Conservation (phyloP, 2,888 invertebrate species). For the Thera britannica region DNA sequence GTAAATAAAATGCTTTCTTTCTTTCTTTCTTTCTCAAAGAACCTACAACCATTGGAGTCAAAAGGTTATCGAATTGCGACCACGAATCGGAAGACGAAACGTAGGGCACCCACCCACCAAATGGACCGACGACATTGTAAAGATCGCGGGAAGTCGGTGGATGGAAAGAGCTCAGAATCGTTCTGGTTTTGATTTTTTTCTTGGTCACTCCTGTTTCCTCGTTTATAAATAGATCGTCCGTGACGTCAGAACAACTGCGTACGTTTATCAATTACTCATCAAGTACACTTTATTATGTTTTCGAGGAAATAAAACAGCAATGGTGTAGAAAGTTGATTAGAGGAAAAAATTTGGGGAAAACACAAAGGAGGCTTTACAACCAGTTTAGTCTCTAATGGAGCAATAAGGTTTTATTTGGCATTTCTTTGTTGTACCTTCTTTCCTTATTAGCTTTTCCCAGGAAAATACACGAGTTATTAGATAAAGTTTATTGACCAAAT, state of each 20-base stretch:
- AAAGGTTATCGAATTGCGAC: too few species aligned
- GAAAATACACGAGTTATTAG: neutral
- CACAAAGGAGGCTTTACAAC: neutral
- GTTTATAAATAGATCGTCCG: neutral
- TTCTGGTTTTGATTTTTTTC: too few species aligned
- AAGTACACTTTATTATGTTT: neutral
- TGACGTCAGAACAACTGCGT: neutral
- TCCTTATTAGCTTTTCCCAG: constrained; percentile 5
- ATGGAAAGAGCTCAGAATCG: too few species aligned
- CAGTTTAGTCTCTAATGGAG: constrained; percentile 3
- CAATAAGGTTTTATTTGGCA: neutral
- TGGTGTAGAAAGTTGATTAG: constrained; percentile 6
- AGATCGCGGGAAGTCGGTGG: too few species aligned
- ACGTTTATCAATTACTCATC: neutral
- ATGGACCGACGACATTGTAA: too few species aligned
- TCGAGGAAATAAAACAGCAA: neutral
- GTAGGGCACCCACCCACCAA: too few species aligned
- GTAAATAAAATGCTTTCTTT: too few species aligned
- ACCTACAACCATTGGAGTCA: too few species aligned
- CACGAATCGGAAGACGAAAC: too few species aligned
- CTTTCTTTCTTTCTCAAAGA: too few species aligned
- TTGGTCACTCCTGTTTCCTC: neutral
- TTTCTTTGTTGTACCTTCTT: neutral
- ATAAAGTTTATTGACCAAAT: neutral
- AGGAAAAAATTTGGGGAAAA: neutral